Base-by-base conservation (phyloP, 2,888 invertebrate genomes). In the Periphyllus acericola region DNA sequence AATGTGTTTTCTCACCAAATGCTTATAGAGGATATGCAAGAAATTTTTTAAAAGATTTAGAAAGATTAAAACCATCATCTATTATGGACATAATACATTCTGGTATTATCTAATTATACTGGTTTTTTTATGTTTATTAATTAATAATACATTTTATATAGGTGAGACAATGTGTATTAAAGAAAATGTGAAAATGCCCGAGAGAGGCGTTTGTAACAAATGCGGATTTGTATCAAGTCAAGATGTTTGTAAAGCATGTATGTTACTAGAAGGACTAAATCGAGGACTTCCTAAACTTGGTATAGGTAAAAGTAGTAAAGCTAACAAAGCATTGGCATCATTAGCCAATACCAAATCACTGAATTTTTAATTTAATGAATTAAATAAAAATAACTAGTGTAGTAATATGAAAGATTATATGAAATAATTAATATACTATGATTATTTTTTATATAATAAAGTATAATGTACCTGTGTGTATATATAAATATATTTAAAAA, bases 1-100 rank as follows among this genome's bases (percentile, higher is more conserved):
- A 99, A 92, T 99, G 99, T 92, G 95, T 98, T 80, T 99, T 99
- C 93, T 97, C 99, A 3, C 99, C 99, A 0, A 98, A 99, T 93
- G 99, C 99, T 0, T 99, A 99, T 92, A 94, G 98, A 91, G 98
- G 98, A 0, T 95, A 98, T 92, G 98, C 97, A 0, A 92, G 99
- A 90, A 94, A 96, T 0, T 95, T 96, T 90, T 93, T 99, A 0
- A 99, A 99, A 92, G 98, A 99, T 92, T 93, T 99, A 91, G 99
- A 99, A 92, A 96, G 96, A 92, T 95, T 99, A 86, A 94, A 98
- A 89, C 97, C 99, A 0, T 94, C 96, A 21, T 94, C 96, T 72
- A 98, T 99, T 88, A 96, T 99, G 93, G 97, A 98, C 91, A 97
- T 98, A 82, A 96, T 98, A 90, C 96, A 97, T 92, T 97, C 98